Conservation (phyloP, 2,797 vertebrate species). For the Cryptoblepharus egeriae region DNA sequence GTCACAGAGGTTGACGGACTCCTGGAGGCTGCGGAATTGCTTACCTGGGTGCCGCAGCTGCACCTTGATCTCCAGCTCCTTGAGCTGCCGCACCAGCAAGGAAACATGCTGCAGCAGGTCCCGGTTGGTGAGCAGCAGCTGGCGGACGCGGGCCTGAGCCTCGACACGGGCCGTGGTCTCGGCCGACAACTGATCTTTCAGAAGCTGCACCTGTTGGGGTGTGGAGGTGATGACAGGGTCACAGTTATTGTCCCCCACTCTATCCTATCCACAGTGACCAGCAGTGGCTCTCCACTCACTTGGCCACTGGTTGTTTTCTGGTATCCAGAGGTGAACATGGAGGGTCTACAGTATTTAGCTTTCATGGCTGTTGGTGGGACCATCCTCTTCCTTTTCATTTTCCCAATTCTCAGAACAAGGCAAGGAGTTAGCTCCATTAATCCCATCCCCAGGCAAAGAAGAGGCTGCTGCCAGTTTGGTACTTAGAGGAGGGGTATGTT, state of each 20-base stretch:
- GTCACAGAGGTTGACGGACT: too few species aligned
- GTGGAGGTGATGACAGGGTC: too few species aligned
- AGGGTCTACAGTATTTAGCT: background rate
- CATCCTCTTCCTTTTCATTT: too few species aligned
- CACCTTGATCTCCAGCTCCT: conserved; percentile 80
- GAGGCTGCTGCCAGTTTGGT: too few species aligned
- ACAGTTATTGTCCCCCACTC: too few species aligned
- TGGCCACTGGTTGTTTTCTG: background rate
- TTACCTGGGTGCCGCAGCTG: conserved; percentile 66
- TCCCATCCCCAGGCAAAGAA: background rate
- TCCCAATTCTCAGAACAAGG: too few species aligned
- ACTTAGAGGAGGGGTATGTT: too few species aligned
- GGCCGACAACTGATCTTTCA: conserved; percentile 86
- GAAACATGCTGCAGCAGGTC: conserved; percentile 87
- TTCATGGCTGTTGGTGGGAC: background rate
- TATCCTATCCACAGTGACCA: too few species aligned
- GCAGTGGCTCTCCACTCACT: too few species aligned
- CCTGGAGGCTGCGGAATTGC: too few species aligned
- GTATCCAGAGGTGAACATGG: background rate
- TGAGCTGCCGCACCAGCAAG: conserved; percentile 86
- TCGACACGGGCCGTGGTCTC: conserved; percentile 84
- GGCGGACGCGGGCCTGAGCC: conserved; percentile 85
- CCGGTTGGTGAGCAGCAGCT: conserved; percentile 87
- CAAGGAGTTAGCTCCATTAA: background rate
- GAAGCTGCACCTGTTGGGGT: conserved; percentile 81